Evolutionary conservation across 2,888 invertebrate genomes (phyloP).

Genomic region (Pristionchus fissidentatus): DNA sequence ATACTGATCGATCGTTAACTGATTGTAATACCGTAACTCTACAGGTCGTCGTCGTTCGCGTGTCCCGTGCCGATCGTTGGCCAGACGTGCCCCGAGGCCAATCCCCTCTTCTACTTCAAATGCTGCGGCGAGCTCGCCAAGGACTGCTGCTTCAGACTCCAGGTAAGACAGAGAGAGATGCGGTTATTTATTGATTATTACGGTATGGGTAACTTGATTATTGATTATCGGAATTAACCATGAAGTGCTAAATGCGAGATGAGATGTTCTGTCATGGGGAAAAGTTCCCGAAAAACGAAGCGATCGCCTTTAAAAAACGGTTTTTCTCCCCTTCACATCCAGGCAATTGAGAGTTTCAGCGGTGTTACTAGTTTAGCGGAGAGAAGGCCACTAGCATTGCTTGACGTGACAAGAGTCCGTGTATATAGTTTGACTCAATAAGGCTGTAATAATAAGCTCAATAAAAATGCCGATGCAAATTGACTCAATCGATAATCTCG

Average conservation of each 20-base stretch:
- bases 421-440: no score
- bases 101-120: slow-evolving; percentile 51
- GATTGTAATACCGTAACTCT: neutral
- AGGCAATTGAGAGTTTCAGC: no score
- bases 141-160: slow-evolving; percentile 51
- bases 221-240: no score
- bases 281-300: neutral
- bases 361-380: no score
- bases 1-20: neutral
- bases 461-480: no score
- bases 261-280: neutral
- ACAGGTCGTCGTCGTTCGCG: slow-evolving; percentile 47
- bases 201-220: neutral
- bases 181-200: neutral
- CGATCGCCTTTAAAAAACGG: neutral
- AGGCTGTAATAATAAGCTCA: no score
- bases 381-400: no score
- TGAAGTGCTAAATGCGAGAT: no score
- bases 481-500: neutral
- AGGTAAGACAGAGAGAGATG: slow-evolving; percentile 35
- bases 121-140: slow-evolving; percentile 50
- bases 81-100: slow-evolving; percentile 49
- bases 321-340: neutral
- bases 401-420: neutral
- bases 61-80: slow-evolving; percentile 51